Evolutionary conservation across 2,113 vertebrate genomes (phyloP), one percentile per base, ranked within the genome.

Genomic region (Eulacestoma nigropectus): DNA sequence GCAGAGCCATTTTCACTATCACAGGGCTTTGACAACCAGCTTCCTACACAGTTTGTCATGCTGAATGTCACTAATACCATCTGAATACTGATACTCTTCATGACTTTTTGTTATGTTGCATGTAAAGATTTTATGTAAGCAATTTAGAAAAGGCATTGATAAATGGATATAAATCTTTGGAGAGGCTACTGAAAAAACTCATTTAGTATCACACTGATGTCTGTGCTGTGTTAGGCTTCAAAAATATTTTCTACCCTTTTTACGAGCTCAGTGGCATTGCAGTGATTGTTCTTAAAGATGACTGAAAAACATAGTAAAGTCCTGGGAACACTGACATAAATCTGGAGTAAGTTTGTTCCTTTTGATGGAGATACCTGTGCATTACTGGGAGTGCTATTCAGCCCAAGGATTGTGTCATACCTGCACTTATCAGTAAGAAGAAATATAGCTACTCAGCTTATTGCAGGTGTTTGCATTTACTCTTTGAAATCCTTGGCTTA

Each of bases 1-100:
- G 94, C 64, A 19, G 94, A 96, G 80, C 39, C 92, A 84, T 97
- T 98, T 97, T 92, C 95, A 93, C 97, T 94, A 96, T 91, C 96
- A 87, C 46, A 65, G 63, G 82, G 83, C 74, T 93, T 82, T 96
- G 97, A 97, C 96, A 97, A 93, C 46, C 41, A 74, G 69, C 96
- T 97, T 97, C 96, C 94, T 84, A 95, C 46, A 0, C 90, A 92
- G 90, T 96, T 97, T 92, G 89, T 97, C 97, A 93, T 53, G 87
- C 55, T 16, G 44, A 95, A 95, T 74, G 91, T 87, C 95, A 89
- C 83, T 41, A 95, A 92, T 90, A 46, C 92, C 65, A 49, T 73
- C 84, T 89, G 95, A 97, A 97, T 96, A 73, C 96, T 96, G 97
- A 97, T 93, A 88, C n/a, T 56, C 62, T 35, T 95, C 88, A 3